Evolutionary conservation across 2,113 vertebrate species (phyloP).

Genomic region (Paratilapia polleni): DNA sequence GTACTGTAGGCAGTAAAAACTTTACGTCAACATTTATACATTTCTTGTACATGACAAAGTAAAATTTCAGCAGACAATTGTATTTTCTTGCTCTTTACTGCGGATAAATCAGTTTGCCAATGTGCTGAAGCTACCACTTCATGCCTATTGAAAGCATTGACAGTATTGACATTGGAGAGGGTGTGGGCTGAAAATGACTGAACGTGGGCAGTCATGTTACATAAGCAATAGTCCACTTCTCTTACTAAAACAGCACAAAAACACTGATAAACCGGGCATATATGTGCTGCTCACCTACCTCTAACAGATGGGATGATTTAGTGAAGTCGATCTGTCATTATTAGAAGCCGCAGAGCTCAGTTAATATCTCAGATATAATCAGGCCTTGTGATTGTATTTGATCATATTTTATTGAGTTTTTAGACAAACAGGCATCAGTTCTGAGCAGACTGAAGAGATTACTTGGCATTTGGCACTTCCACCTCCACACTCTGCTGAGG

Average conservation of each 20-base stretch:
- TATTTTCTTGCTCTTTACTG: neutral
- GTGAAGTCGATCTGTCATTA: constrained; percentile 7
- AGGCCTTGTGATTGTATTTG: accelerated
- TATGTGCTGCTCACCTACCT: constrained; percentile 28
- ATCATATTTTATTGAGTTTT: neutral
- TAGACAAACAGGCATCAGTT: neutral
- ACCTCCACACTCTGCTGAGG: neutral
- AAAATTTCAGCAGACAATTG: neutral
- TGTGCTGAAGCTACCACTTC: constrained; percentile 48
- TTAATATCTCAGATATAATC: neutral
- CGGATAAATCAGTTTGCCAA: constrained; percentile 26
- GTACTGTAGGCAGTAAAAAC: neutral
- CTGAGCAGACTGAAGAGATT: neutral
- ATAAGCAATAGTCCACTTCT: constrained; percentile 69
- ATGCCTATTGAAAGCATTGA: constrained; percentile 61
- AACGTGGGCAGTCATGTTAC: constrained; percentile 73
- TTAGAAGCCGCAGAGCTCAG: neutral
- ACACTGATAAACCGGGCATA: constrained; percentile 32
- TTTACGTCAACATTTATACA: neutral
- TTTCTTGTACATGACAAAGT: neutral
- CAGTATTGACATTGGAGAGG: constrained; percentile 69
- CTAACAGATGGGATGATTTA: constrained; percentile 17
- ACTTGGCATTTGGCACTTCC: neutral
- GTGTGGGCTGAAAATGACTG: constrained; percentile 70
- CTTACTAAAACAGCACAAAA: constrained; percentile 52